These are phyloP conservation scores for Nixonia krombeini DNA, from an alignment of 1,140 invertebrate genomes.

Conservation along the genomic window DNA sequence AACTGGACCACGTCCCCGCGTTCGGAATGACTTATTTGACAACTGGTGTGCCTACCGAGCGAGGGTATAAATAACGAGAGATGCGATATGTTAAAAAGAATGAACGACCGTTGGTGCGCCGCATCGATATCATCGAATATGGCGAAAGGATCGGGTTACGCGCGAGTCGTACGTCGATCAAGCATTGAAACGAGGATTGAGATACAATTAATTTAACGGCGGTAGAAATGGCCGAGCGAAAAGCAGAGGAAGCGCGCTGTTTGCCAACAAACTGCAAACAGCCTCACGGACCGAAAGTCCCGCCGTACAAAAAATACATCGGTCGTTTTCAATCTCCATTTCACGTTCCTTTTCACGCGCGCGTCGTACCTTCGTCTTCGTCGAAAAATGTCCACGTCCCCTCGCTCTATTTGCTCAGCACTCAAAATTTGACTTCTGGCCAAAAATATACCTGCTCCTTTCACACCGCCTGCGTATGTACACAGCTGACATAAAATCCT, in stretches of 20 bases:
- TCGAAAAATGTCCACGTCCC: slow-evolving; percentile 38
- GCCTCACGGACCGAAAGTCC: slow-evolving; percentile 27
- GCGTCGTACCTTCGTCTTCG: slow-evolving; percentile 41
- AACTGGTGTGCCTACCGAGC: no score
- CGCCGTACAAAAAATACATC: slow-evolving; percentile 29
- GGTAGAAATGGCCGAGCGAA: no score
- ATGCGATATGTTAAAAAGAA: no score
- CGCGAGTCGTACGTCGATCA: no score
- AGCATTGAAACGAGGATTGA: no score
- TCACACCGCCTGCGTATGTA: slow-evolving; percentile 49
- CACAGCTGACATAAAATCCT: slow-evolving; percentile 61
- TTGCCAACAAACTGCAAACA: slow-evolving; percentile 45
- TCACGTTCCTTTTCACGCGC: slow-evolving; percentile 30
- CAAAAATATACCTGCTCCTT: slow-evolving; percentile 59
- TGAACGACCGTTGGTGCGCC: no score
- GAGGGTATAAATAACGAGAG: no score
- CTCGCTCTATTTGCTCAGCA: slow-evolving; percentile 57
- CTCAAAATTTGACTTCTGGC: slow-evolving; percentile 65
- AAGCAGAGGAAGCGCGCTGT: no score
- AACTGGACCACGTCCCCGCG: slow-evolving; percentile 10
- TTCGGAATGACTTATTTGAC: no score
- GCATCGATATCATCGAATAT: no score
- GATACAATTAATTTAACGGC: no score
- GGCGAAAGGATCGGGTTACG: no score
- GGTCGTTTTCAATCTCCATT: slow-evolving; percentile 33